A percentile compares a stretch with the other conserved stretches of the same genome.
Evolutionary conservation across 1,140 invertebrate genomes (phyloP).

Genomic region (Spodoptera frugiperda): DNA sequence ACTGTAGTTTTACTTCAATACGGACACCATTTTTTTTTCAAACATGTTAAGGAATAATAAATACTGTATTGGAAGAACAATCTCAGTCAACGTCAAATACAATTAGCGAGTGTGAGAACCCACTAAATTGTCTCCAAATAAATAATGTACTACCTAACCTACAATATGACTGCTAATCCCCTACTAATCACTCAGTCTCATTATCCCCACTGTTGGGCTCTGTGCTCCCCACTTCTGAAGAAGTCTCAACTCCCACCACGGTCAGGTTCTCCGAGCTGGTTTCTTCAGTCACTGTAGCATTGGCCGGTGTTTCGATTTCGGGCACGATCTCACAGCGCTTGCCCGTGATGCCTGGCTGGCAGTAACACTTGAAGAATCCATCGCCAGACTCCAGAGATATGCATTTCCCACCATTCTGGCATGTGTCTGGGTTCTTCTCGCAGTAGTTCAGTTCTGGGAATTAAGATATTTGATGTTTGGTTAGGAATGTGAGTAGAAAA

Average conservation of each 20-base stretch:
- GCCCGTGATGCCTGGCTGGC: conserved; percentile 87
- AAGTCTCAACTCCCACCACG: background rate
- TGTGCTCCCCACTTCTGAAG: conserved; percentile 46
- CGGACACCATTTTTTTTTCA: too few relatives aligned
- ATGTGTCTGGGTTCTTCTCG: conserved; percentile 89
- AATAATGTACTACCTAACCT: background rate
- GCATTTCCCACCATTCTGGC: conserved; percentile 93
- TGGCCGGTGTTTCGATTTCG: conserved; percentile 64
- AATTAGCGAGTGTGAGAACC: too few relatives aligned
- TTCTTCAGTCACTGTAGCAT: conserved; percentile 17
- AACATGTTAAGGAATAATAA: too few relatives aligned
- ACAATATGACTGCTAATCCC: background rate
- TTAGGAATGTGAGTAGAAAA: background rate
- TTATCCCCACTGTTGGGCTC: conserved; percentile 69
- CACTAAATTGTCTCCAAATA: too few relatives aligned
- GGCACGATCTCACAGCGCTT: conserved; percentile 88
- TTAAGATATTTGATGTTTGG: too few relatives aligned
- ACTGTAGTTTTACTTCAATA: background rate
- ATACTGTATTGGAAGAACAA: too few relatives aligned
- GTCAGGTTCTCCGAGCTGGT: conserved; percentile 49
- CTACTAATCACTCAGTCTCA: conserved; percentile 68
- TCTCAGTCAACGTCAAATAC: too few relatives aligned
- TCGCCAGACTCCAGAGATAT: conserved; percentile 91
- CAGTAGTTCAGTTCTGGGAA: conserved; percentile 91
- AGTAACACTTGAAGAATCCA: conserved; percentile 91